phyloP scores from a whole-genome alignment of 2,888 invertebrate genomes.

The Endotricha flammealis region DNA sequence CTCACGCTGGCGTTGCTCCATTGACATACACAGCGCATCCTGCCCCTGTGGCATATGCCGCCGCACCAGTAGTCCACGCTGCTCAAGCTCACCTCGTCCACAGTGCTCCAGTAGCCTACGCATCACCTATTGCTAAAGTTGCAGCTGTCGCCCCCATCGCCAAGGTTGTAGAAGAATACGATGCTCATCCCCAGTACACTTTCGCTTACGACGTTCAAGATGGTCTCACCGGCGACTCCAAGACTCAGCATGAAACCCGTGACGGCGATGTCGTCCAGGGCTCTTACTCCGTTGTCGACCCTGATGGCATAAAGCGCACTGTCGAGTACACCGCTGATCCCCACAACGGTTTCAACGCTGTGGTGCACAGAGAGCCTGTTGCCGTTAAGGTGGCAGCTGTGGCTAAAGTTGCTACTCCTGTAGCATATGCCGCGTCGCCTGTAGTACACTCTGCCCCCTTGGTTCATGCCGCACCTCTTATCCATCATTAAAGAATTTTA shows the following conservation, averaged over 20 bases:
- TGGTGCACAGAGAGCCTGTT: constrained; percentile 61
- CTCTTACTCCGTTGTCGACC: constrained; percentile 65
- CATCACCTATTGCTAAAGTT: constrained; percentile 29
- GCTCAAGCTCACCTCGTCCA: constrained; percentile 26
- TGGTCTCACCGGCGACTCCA: constrained; percentile 58
- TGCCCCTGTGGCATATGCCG: constrained; percentile 36
- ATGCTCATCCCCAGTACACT: constrained; percentile 49
- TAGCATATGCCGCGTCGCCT: constrained; percentile 26
- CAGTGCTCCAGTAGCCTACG: constrained; percentile 28
- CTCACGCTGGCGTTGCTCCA: constrained; percentile 52
- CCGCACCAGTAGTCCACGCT: constrained; percentile 27
- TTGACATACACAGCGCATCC: constrained; percentile 41
- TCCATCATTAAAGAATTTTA: constrained; percentile 39
- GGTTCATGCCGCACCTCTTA: constrained; percentile 12
- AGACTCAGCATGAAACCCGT: constrained; percentile 66
- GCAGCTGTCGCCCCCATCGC: constrained; percentile 27
- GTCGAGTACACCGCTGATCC: constrained; percentile 71
- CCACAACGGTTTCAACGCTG: constrained; percentile 70
- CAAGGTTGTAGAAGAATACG: constrained; percentile 36
- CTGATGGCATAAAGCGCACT: constrained; percentile 67
- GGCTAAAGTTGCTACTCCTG: constrained; percentile 22
- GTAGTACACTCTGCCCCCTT: constrained; percentile 25
- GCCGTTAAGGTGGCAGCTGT: constrained; percentile 39
- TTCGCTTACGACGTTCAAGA: constrained; percentile 68
- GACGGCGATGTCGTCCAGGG: constrained; percentile 69